Percentiles rank a stretch among this genome's conserved stretches.
These are phyloP conservation scores for Zonitis immaculata DNA, from an alignment of 2,888 invertebrate genomes.

Conservation along the genomic window DNA sequence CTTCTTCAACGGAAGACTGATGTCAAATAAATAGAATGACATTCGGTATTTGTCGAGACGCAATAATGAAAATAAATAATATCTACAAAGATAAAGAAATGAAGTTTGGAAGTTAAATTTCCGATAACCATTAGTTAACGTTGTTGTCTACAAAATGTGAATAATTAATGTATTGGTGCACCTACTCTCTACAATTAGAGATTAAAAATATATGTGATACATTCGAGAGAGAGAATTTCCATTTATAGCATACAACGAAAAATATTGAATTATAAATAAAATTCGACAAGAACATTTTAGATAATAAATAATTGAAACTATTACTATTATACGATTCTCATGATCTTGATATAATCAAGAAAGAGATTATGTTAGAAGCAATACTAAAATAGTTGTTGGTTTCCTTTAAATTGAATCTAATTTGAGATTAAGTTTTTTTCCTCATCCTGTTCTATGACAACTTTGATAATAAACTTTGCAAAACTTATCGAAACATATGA, in stretches of 20 bases:
- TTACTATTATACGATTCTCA: background rate
- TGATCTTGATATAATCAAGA: background rate
- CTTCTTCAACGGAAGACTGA: conserved; percentile 24
- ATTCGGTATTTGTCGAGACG: conserved; percentile 19
- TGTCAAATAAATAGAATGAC: conserved; percentile 20
- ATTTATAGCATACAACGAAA: background rate
- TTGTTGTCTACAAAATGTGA: conserved; percentile 1
- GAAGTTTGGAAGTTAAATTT: conserved; percentile 5
- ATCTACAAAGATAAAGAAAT: conserved; percentile 1
- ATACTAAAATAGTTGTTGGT: background rate
- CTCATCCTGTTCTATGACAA: background rate
- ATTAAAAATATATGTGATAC: background rate
- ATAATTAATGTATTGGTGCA: background rate
- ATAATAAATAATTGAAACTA: background rate
- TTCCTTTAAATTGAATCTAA: background rate
- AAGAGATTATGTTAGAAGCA: background rate
- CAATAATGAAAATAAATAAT: too few species aligned
- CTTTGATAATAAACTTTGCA: background rate
- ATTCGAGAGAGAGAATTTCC: background rate
- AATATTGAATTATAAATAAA: background rate
- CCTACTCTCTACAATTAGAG: background rate
- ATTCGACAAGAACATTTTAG: background rate
- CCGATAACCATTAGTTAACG: background rate
- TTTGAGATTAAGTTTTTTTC: background rate
- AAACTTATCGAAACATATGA: background rate